A percentile compares a stretch with the other conserved stretches of the same genome.
phyloP scores from a whole-genome alignment of 2,888 invertebrate species.

The Oligia fasciuncula region DNA sequence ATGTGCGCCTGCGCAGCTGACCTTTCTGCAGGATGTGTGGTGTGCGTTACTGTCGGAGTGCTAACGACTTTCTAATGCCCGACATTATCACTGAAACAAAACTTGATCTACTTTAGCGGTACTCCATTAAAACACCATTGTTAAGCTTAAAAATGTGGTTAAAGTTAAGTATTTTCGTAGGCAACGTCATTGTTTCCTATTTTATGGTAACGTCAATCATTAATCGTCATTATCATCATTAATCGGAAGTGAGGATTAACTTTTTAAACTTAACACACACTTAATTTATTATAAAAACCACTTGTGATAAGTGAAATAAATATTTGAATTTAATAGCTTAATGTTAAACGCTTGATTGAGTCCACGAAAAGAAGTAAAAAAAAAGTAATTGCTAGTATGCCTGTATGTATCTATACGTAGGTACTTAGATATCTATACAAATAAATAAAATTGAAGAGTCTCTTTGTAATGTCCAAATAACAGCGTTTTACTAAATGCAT shows the following conservation, averaged over 20 bases:
- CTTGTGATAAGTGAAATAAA: too few species aligned
- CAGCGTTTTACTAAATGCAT: background rate
- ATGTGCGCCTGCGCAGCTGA: slow-evolving; percentile 34
- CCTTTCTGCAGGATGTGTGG: slow-evolving; percentile 51
- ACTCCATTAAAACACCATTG: slow-evolving; percentile 9
- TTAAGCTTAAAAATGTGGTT: background rate
- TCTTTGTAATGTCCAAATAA: background rate
- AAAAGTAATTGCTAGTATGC: too few species aligned
- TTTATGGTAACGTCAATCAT: background rate
- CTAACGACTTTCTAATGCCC: slow-evolving; percentile 53
- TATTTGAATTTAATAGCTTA: too few species aligned
- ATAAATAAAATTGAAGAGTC: background rate
- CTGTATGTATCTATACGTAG: background rate
- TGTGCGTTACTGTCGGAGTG: slow-evolving; percentile 34
- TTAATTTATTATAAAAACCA: too few species aligned
- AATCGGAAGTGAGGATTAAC: too few species aligned
- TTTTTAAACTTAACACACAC: too few species aligned
- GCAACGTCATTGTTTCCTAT: background rate
- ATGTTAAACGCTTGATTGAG: too few species aligned
- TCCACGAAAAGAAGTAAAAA: too few species aligned
- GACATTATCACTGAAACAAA: slow-evolving; percentile 47
- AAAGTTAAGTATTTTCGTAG: background rate
- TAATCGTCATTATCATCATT: background rate
- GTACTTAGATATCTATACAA: too few species aligned
- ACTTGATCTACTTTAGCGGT: slow-evolving; percentile 29